Evolutionary conservation across 2,888 invertebrate species (phyloP), one percentile per base, ranked within the genome.

Genomic region (Drosophila paucipuncta): DNA sequence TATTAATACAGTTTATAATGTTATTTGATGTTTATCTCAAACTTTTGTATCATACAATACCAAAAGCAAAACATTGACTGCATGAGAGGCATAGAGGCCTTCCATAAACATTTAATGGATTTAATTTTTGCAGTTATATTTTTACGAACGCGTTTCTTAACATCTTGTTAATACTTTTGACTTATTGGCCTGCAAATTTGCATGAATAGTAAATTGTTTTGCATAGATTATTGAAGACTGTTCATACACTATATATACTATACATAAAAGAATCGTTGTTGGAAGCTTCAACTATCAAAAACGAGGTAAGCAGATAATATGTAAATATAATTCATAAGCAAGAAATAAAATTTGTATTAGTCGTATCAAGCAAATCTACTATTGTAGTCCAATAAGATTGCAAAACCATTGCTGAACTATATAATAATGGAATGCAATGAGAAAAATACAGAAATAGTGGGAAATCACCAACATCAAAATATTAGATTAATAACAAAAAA

Each of bases 121-220:
- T 37, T 16, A 37, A 37, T 16, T 6, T 37, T 6, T 37, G 16
- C 16, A 6, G 37, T 6, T 4, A 2, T 37, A 2, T 16, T 37
- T 16, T 37, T 16, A 37, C 5, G 37, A 37, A 16, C 37, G 10
- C 37, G 37, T 37, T 16, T 37, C 6, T 16, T 37, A 16, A 37
- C 13, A 35, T 35, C 4, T 35, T 35, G 6, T 13, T 35, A 58
- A 50, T 39, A 49, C 43, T 30, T 53, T 53, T 47, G 50, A 28
- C 55, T 49, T 57, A 49, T 55, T 68, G 50, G 30, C 30, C 37
- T 22, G 16, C 16, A 57, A 53, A 53, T 53, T 33, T 71, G 37
- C 39, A 62, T 53, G 28, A 69, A 69, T 58, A 62, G 54, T 50
- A 33, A 62, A 58, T 63, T 58, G 13, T 5, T 11, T 58, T 57